Evolutionary conservation across 2,888 invertebrate species (phyloP).

Genomic region (Mimumesa dahlbomi): DNA sequence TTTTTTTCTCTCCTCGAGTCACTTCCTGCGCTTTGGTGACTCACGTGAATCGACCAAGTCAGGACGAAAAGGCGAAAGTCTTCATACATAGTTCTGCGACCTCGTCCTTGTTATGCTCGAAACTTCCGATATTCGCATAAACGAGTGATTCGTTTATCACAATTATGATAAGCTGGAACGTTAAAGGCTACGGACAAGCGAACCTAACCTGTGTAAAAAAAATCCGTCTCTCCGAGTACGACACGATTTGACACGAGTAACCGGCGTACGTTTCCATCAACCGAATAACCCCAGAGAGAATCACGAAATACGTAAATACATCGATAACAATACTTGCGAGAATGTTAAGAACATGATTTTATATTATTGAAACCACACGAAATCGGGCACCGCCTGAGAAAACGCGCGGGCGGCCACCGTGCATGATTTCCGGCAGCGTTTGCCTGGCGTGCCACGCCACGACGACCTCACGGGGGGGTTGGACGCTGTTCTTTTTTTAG

Average conservation of each 20-base stretch:
- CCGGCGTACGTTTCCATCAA: neutral
- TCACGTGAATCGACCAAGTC: constrained; percentile 62
- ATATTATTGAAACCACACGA: too few species aligned
- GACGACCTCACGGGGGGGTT: constrained; percentile 42
- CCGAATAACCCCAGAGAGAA: too few species aligned
- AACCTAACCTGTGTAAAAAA: constrained; percentile 25
- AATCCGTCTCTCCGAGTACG: neutral
- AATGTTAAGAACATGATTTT: constrained; percentile 7
- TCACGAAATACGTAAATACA: too few species aligned
- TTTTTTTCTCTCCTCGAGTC: constrained; percentile 62
- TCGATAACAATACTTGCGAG: neutral
- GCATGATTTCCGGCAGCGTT: constrained; percentile 60
- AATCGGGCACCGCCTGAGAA: constrained; percentile 42
- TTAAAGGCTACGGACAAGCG: constrained; percentile 10
- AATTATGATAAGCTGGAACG: constrained; percentile 14
- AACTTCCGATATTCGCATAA: constrained; percentile 1
- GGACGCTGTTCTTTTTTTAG: constrained; percentile 53
- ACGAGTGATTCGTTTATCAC: constrained; percentile 22
- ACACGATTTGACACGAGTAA: constrained; percentile 33
- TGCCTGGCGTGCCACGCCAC: constrained; percentile 60
- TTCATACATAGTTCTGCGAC: neutral
- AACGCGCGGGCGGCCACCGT: constrained; percentile 55
- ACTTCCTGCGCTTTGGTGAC: constrained; percentile 63
- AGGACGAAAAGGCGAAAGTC: constrained; percentile 45
- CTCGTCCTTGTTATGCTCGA: neutral